Conservation (phyloP, 2,113 vertebrate species). For the Meleagris gallopavo region DNA sequence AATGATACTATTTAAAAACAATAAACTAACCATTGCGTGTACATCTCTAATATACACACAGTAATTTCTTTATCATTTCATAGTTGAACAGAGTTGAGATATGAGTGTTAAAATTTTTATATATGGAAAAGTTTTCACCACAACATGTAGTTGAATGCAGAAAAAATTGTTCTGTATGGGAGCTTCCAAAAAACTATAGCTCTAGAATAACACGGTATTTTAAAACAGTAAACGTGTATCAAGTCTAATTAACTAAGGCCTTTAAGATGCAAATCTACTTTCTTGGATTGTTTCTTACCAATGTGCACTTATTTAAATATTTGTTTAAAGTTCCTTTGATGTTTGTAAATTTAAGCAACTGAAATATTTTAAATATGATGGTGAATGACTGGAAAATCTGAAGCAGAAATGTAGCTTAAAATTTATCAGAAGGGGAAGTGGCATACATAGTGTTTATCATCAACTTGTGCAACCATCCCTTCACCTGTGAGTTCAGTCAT, state of each 20-base stretch:
- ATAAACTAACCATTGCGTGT: not conserved
- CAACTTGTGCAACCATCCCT: not conserved
- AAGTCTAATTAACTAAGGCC: not conserved
- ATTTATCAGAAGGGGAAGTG: not conserved
- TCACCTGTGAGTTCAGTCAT: not conserved
- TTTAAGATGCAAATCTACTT: not conserved
- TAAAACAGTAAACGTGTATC: not conserved
- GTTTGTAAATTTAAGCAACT: not conserved
- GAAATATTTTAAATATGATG: not conserved
- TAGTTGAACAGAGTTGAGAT: not conserved
- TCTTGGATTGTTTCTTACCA: not conserved
- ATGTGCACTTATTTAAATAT: not conserved
- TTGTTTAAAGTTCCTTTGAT: not conserved
- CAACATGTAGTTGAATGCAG: rapidly evolving
- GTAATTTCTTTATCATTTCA: not conserved
- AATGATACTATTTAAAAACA: not conserved
- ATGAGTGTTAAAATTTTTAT: not conserved
- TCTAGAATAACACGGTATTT: not conserved
- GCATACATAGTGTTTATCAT: not conserved
- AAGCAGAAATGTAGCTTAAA: not conserved
- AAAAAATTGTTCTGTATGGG: not conserved
- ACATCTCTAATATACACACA: not conserved
- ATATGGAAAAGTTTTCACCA: not conserved
- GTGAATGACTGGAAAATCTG: not conserved
- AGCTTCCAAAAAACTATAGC: not conserved